Conservation (phyloP, 2,888 invertebrate species). For the Margaritifera margaritifera region DNA sequence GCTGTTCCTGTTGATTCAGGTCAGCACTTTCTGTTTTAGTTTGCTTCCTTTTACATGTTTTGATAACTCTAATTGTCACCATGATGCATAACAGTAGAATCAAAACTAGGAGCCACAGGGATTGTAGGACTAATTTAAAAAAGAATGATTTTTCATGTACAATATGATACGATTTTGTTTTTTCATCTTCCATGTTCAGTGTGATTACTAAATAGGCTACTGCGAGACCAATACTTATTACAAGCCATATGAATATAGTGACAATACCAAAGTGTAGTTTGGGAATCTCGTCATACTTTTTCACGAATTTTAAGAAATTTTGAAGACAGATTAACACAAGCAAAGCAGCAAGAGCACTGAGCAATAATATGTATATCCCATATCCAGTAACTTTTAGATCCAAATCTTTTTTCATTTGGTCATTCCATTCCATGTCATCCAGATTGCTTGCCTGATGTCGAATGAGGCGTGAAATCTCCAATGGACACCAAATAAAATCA, state of each 20-base stretch:
- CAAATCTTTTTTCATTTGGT: conserved; percentile 10
- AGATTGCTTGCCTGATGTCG: conserved; percentile 42
- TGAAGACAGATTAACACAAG: conserved; percentile 47
- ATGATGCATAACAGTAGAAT: conserved; percentile 30
- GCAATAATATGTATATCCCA: conserved; percentile 51
- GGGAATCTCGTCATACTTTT: conserved; percentile 35
- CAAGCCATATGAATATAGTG: conserved; percentile 25
- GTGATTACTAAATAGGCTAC: conserved; percentile 46
- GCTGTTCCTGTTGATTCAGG: conserved; percentile 40
- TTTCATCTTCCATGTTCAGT: conserved; percentile 20
- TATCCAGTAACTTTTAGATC: conserved; percentile 49
- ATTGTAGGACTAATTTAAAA: conserved; percentile 42
- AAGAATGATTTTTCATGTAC: conserved; percentile 42
- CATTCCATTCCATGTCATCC: conserved; percentile 19
- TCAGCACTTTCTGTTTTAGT: conserved; percentile 37
- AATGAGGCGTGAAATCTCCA: conserved; percentile 57
- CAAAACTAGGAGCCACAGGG: conserved; percentile 37
- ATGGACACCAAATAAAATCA: conserved; percentile 59
- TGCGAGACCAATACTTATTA: conserved; percentile 36
- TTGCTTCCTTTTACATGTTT: conserved; percentile 21
- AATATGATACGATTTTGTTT: conserved; percentile 29
- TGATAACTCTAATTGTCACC: conserved; percentile 24
- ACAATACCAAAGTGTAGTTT: conserved; percentile 36
- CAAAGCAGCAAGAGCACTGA: conserved; percentile 44
- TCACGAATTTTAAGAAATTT: conserved; percentile 35